phyloP scores from a whole-genome alignment of 53 echinoderm and acorn worm genomes.

The Arbacia lixula region DNA sequence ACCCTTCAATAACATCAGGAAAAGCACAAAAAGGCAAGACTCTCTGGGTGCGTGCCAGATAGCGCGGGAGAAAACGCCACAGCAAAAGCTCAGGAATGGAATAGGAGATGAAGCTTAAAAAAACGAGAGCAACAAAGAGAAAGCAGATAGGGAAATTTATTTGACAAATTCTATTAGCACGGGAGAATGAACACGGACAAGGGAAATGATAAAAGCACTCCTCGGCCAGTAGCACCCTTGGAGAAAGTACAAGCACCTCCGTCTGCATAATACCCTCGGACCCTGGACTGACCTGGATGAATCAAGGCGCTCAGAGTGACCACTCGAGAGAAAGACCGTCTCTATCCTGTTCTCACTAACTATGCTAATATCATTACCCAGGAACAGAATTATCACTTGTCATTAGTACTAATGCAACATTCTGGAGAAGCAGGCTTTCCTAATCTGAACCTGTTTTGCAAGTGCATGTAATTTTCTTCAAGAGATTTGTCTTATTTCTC shows the following conservation, averaged over 20 bases:
- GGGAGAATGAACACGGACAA: background rate
- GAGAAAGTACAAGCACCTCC: constrained; percentile 19
- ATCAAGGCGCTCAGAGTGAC: too few relatives aligned
- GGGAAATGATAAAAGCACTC: background rate
- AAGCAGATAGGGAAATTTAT: constrained; percentile 23
- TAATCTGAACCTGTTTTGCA: too few relatives aligned
- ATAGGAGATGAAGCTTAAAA: background rate
- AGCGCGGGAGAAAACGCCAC: too few relatives aligned
- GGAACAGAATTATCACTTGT: background rate
- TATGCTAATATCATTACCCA: constrained; percentile 9
- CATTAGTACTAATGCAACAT: background rate
- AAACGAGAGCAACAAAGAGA: constrained; percentile 19
- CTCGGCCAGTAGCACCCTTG: constrained; percentile 6
- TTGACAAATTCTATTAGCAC: constrained; percentile 46
- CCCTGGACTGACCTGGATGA: constrained; percentile 19
- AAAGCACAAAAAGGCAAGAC: too few relatives aligned
- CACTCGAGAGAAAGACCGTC: too few relatives aligned
- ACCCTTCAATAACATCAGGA: too few relatives aligned
- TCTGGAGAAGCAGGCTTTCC: too few relatives aligned
- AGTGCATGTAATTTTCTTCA: too few relatives aligned
- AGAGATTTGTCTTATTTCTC: too few relatives aligned
- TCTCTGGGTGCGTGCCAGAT: too few relatives aligned
- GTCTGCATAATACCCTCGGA: constrained; percentile 3
- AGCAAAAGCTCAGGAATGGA: too few relatives aligned
- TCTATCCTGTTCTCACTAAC: too few relatives aligned